Percentiles rank a stretch among this genome's conserved stretches.
phyloP scores from a whole-genome alignment of 1,140 invertebrate species.

The Zophobas atratus region DNA sequence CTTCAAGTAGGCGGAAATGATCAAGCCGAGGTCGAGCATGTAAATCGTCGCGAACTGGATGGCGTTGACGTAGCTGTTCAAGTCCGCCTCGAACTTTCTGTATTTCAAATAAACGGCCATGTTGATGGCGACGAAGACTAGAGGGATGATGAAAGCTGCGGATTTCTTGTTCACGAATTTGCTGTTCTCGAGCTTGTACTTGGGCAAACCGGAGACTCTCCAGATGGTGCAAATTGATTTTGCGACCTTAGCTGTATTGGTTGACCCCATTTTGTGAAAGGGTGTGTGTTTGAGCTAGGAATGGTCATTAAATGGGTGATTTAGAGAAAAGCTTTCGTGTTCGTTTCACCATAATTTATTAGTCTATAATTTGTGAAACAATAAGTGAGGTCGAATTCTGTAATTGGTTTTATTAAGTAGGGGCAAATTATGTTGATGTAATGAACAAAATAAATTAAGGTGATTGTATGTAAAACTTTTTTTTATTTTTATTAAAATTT shows the following conservation, averaged over 20 bases:
- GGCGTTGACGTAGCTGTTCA: neutral
- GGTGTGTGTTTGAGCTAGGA: neutral
- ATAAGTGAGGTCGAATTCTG: no score
- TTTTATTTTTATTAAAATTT: no score
- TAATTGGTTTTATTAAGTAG: no score
- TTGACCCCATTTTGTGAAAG: neutral
- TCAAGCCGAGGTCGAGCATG: neutral
- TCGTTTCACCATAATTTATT: no score
- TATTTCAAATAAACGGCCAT: neutral
- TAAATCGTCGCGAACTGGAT: conserved; percentile 1
- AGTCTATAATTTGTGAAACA: no score
- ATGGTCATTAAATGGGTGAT: neutral
- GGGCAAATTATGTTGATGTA: neutral
- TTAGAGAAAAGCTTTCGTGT: no score
- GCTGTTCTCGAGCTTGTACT: conserved; percentile 3
- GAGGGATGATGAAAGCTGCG: neutral
- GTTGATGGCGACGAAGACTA: neutral
- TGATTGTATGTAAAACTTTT: no score
- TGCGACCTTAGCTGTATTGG: neutral
- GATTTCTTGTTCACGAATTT: conserved; percentile 11
- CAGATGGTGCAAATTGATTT: neutral
- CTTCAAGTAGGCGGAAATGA: neutral
- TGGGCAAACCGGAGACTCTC: conserved; percentile 5
- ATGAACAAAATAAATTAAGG: no score
- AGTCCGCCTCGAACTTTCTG: neutral